Base-by-base conservation (phyloP, 2,113 vertebrate species). In the Pardalotus punctatus region DNA sequence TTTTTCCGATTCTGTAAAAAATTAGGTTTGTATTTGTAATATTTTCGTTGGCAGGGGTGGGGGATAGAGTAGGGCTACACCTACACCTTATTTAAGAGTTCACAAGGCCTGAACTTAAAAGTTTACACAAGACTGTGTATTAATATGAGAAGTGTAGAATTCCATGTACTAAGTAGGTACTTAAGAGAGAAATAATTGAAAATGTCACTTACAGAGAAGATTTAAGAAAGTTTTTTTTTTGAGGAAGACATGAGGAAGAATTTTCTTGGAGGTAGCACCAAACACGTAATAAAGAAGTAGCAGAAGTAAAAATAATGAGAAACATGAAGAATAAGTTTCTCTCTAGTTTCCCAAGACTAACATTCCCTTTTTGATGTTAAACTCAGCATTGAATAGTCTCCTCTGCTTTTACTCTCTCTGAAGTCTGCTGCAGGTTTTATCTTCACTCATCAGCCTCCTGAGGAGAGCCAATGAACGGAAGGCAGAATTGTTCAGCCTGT, bases 391-490 rank as follows among this genome's bases (percentile, higher is more conserved):
- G 62, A 79, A 90, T 54, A 71, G 87, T 86, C 86, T 67, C 4
- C n/a, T 95, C 82, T 36, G 27, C 81, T 85, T 96, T 81, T 89
- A 83, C 80, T 65, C n/a, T 8, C 2, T 85, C 83, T 72, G 25
- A 86, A 88, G 90, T 90, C 71, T 71, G 71, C 76, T 92, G 82
- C 88, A 76, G 54, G 31, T 80, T 89, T 98, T 97, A 97, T 98
- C 97, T 98, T 69, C 65, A 78, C 57, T 87, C 79, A 96, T 93
- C 95, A 95, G 88, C 94, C 94, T 93, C 95, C 65, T 50, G 90
- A 96, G 43, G 54, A 96, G 97, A 97, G 87, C 97, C 97, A 98
- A 97, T 98, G 95, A 98, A 95, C 96, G 51, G 88, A 95, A 94
- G 94, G 96, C 91, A 93, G 94, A 93, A 60, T 31, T 93, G 61